Evolutionary conservation across 2,113 vertebrate genomes (phyloP).

Genomic region (Rhea americana): DNA sequence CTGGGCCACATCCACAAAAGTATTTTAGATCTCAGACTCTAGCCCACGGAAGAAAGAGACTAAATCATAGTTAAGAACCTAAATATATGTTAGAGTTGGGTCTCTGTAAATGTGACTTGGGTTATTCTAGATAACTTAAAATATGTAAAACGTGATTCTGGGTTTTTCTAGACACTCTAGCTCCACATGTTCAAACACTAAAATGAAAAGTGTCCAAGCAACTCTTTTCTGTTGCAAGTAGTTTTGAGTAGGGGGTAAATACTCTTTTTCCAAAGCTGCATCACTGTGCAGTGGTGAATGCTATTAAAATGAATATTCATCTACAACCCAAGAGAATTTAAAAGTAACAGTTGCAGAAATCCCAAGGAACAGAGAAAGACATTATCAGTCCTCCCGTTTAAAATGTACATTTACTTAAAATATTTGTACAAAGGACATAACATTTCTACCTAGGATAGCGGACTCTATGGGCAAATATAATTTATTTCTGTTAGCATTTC

Average conservation of each 20-base stretch:
- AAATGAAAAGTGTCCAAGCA: not conserved
- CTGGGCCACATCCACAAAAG: not conserved
- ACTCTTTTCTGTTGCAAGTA: not conserved
- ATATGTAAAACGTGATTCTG: not conserved
- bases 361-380: not conserved
- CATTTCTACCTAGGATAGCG: not conserved
- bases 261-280: not conserved
- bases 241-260: not conserved
- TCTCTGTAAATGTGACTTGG: not conserved
- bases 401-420: slow-evolving; percentile 35
- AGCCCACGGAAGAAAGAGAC: not conserved
- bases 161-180: not conserved
- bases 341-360: not conserved
- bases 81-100: not conserved
- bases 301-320: not conserved
- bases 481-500: slow-evolving; percentile 40
- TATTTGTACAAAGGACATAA: slow-evolving; percentile 13
- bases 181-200: not conserved
- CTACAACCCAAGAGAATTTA: not conserved
- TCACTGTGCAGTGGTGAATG: not conserved
- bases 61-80: not conserved
- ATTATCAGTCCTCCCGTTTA: not conserved
- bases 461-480: not conserved
- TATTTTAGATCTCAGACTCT: not conserved
- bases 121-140: not conserved